These are phyloP conservation scores for Myrmecophaga tridactyla DNA, from an alignment of 2,113 vertebrate species.

Conservation along the genomic window DNA sequence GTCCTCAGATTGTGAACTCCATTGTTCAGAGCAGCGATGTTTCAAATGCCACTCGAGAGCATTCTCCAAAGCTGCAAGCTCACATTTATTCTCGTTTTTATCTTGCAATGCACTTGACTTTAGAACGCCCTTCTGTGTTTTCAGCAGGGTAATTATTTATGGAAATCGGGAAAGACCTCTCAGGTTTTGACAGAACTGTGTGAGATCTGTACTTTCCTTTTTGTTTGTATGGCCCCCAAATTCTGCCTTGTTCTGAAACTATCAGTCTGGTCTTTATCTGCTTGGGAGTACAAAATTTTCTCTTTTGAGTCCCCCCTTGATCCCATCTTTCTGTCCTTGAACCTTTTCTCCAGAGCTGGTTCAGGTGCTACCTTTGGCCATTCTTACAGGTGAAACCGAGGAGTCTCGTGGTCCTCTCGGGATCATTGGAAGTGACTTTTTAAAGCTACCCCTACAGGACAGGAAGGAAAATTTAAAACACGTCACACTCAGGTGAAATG, in stretches of 20 bases:
- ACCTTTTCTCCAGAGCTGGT: background rate
- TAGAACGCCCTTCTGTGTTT: conserved; percentile 66
- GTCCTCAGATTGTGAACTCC: conserved; percentile 72
- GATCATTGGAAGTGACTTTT: background rate
- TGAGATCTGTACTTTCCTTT: background rate
- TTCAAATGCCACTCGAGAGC: conserved; percentile 71
- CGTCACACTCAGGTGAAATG: background rate
- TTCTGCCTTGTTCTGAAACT: background rate
- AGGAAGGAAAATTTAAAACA: background rate
- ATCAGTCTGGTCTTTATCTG: background rate
- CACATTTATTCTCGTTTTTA: conserved; percentile 68
- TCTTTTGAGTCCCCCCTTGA: background rate
- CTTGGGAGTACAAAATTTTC: background rate
- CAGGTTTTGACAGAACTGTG: background rate
- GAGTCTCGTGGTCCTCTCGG: background rate
- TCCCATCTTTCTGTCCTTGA: background rate
- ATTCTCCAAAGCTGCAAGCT: conserved; percentile 74
- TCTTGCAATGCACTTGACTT: conserved; percentile 70
- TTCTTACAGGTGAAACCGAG: background rate
- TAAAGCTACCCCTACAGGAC: background rate
- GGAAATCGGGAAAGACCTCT: conserved; percentile 18
- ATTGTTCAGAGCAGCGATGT: conserved; percentile 73
- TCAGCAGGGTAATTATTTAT: conserved; percentile 56
- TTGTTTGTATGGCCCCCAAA: conserved; percentile 12
- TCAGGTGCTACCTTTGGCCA: background rate